Conservation (phyloP, 35 echinoderm and acorn worm species). For the Anneissia japonica region DNA sequence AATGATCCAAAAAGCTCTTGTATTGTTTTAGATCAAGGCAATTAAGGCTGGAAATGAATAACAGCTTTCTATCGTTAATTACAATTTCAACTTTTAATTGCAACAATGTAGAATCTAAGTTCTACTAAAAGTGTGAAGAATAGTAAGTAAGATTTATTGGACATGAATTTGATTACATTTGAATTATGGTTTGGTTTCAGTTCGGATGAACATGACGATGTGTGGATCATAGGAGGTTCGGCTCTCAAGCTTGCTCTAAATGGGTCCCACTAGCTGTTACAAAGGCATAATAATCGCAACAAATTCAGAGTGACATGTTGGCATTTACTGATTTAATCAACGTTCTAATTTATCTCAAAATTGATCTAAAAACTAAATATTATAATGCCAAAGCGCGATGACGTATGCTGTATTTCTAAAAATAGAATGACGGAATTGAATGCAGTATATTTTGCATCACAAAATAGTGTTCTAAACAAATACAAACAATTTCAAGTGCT, state of each 20-base stretch:
- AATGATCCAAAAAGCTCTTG: background rate
- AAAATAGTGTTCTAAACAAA: too few relatives aligned
- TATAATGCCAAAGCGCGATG: background rate
- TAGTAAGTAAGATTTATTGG: background rate
- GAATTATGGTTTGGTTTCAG: background rate
- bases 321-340: background rate
- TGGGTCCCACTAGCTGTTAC: background rate
- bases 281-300: background rate
- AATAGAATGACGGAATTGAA: background rate
- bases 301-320: background rate
- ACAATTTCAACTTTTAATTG: conserved; percentile 2
- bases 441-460: too few relatives aligned
- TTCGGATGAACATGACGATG: background rate
- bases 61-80: background rate
- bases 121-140: background rate
- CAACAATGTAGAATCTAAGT: background rate
- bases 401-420: background rate
- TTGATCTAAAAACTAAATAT: too few relatives aligned
- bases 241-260: background rate
- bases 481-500: too few relatives aligned
- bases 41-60: background rate
- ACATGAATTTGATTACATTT: background rate
- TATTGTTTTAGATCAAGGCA: background rate
- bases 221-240: background rate
- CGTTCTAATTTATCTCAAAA: background rate